Base-by-base conservation (phyloP, 2,797 vertebrate species). In the Molossus alvarezi region DNA sequence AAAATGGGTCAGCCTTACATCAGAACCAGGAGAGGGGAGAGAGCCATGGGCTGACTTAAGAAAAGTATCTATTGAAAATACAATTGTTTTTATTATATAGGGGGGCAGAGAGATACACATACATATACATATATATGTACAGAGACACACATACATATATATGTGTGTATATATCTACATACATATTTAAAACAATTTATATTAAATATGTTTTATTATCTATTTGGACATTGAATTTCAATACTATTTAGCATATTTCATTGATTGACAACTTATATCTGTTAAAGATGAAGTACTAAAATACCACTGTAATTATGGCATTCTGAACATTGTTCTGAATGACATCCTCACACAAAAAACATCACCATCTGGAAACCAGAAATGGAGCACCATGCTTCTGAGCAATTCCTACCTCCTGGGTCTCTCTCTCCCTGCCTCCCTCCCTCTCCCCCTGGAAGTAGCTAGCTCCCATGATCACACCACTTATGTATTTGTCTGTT, bases 321-420 rank as follows among this genome's bases (percentile, higher is more conserved):
- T 85, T 79, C 71, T 72, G 58, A 95, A 90, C 90, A 73, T 73
- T 60, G 2, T 79, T 88, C 11, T 67, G 29, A 93, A 72, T 81
- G 60, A 83, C 25, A 93, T 57, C 58, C 23, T 91, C 85, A 95
- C 69, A 58, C 37, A 58, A 72, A 57, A 92, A 86, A 81, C 41
- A 93, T 80, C 33, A 80, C 77, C 76, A 57, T 33, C 95, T 91
- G 67, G 64, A 93, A 96, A 27, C 12, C 67, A 86, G 83, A 97
- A 93, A 76, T 67, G 67, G 33, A 58, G 29, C 33, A 84, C 33
- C 4, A 5, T 27, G 14, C 7, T 92, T 53, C 25, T 3, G 41
- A 55, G 60, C 9, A 37, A 15, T 75, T 75, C 71, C 67, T 80
- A 29, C n/a, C 75, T 80, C 29, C 23, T 93, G 67, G 41, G 57